Base-by-base conservation (phyloP, 2,888 invertebrate genomes). In the Oscheius myriophilus region DNA sequence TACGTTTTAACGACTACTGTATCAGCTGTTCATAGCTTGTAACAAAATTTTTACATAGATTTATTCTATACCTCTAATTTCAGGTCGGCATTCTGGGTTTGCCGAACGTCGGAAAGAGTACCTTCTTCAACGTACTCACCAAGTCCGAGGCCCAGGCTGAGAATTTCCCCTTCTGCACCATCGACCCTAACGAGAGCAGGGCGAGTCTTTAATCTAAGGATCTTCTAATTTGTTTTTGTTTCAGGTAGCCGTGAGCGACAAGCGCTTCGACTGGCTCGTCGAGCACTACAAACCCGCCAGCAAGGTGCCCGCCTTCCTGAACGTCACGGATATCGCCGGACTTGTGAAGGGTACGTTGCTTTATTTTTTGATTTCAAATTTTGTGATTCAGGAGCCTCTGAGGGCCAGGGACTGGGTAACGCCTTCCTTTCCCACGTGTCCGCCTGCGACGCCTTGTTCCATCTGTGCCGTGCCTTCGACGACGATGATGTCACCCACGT, bases 161-260 rank as follows among this genome's bases (percentile, higher is more conserved):
- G 88, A 98, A 98, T 88, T 98, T 97, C 87, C 97, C 98, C 0
- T 98, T 98, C 90, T 99, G 98, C 90, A 99, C 98, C 88, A 98
- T 99, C 87, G 96, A 98, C 89, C 98, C 98, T 57, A 97, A 97
- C 93, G 97, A 98, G 91, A 96, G 73, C 67, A 71, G 78, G 65
- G 78, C 75, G 54, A 70, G 71, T 67, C 2, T 33, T 62, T n/a
- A 46, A 9, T n/a, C 12, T 52, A n/a, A n/a, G n/a, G n/a, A 49
- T 18, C 41, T 42, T 43, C 23, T 46, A 41, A 23, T 62, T 25
- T 23, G 23, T 14, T 66, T 78, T 14, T n/a, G 25, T 23, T 57
- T 69, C 94, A 92, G 87, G 98, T 98, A 84, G 95, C 96, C 39
- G 97, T 99, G 9, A 96, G 96, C 2, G 98, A 98, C 89, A 91